Evolutionary conservation across 2,888 invertebrate genomes (phyloP), one percentile per base, ranked within the genome.

Genomic region (Stenodera caucasica): DNA sequence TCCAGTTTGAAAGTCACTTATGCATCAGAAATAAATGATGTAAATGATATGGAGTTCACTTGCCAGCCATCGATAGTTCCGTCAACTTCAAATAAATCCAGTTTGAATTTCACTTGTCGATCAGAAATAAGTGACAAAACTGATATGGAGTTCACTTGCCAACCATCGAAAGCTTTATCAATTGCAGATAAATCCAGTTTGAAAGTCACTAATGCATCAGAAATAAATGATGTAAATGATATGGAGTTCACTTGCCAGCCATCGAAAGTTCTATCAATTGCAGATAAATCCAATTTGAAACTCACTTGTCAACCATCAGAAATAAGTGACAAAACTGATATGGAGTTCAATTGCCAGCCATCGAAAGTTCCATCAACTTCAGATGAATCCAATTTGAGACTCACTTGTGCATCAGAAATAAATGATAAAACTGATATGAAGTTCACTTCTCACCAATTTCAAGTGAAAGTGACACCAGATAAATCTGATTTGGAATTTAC

Each of bases 181-280:
- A n/a, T n/a, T 15, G 4, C 32, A 40, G 9, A 40, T 40, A 2
- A 26, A 26, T 40, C 53, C 18, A 53, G 53, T 32, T 61, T 67
- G 61, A 61, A 67, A 33, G 60, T 66, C 26, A 63, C 66, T 32
- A 56, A 55, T 49, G 9, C 49, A 49, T 30, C 55, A 55, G 23
- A 14, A 30, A 3, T 30, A 45, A 45, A 45, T 12, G 8, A 11
- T 49, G 21, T 15, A 26, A 50, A 8, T 50, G 3, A 15, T 14
- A 55, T 55, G 55, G 40, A 54, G 3, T 21, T 35, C 9, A 54
- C 54, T 37, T 54, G 54, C 14, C 54, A 37, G 15, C 12, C 11
- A 21, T 11, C 26, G 8, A 14, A 26, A 30, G 3, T 5, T 29
- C 2, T 18, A 15, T 40, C n/a, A n/a, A n/a, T 40, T 5, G 14